Evolutionary conservation across 2,797 vertebrate genomes (phyloP), one percentile per base, ranked within the genome.

Genomic region (Girardinus metallicus): DNA sequence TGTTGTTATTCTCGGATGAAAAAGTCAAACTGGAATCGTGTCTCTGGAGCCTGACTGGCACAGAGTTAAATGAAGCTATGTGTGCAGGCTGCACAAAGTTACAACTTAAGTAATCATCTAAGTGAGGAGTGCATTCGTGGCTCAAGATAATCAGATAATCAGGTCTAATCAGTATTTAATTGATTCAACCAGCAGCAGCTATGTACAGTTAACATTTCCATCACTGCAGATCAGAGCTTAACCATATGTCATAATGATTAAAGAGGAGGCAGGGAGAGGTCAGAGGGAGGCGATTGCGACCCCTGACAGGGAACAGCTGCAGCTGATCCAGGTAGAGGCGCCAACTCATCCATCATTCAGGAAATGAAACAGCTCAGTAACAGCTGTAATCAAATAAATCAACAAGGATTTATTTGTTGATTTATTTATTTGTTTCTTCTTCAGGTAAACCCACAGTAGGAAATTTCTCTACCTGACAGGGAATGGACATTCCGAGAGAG

Each of bases 131-230:
- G 76, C 80, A 47, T 86, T 80, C 81, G 13, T 36, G 76, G 88
- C 83, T 91, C 85, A 70, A 85, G 88, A 90, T 94, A 94, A 95
- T 94, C 91, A 93, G 90, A 92, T 94, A 89, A 94, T 91, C 85
- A 85, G 82, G 84, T 84, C 85, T 93, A 93, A 94, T 94, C 89
- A 71, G 83, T 79, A 74, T 87, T 86, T 91, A 89, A 93, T 88
- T 89, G 89, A 93, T 84, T 92, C 75, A 79, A 87, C 86, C 76
- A 80, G 82, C 49, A 77, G 81, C 78, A 76, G 84, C 83, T 74
- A 85, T 86, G 71, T 84, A 87, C 88, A 84, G 77, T 90, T 89
- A 88, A 90, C 83, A 80, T 90, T 85, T 78, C 64, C 85, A 90
- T 90, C 82, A 81, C 71, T 62, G 29, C 79, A 72, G 83, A 91